Evolutionary conservation across 2,888 invertebrate genomes (phyloP).

Genomic region (Drosophila austrosaltans): DNA sequence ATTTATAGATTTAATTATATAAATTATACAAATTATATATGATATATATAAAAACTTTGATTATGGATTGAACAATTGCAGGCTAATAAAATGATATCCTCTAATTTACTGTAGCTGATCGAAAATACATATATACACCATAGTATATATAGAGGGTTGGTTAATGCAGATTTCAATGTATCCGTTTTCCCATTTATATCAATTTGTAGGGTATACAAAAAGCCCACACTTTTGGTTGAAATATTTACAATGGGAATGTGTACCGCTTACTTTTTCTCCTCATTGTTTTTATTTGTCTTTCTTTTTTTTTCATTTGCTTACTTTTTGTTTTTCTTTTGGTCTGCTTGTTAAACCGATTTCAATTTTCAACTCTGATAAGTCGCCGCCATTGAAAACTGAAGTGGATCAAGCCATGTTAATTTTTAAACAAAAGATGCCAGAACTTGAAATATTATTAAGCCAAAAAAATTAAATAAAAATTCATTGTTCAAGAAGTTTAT

Average conservation of each 20-base stretch:
- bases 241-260: constrained; percentile 32
- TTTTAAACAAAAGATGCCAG: constrained; percentile 4
- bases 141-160: neutral
- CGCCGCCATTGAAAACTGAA: constrained; percentile 22
- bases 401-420: neutral
- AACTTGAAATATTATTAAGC: no score
- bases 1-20: no score
- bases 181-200: neutral
- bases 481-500: no score
- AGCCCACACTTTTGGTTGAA: neutral
- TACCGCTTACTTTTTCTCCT: constrained; percentile 16
- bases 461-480: neutral
- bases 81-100: no score
- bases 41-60: no score
- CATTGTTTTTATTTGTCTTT: constrained; percentile 28
- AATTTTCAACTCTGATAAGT: constrained; percentile 49
- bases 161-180: neutral
- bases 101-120: no score
- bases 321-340: constrained; percentile 29
- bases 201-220: neutral
- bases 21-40: no score
- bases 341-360: constrained; percentile 57
- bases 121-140: neutral
- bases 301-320: constrained; percentile 23
- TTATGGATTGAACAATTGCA: no score